phyloP scores from a whole-genome alignment of 2,888 invertebrate species.

The Emesis furor region DNA sequence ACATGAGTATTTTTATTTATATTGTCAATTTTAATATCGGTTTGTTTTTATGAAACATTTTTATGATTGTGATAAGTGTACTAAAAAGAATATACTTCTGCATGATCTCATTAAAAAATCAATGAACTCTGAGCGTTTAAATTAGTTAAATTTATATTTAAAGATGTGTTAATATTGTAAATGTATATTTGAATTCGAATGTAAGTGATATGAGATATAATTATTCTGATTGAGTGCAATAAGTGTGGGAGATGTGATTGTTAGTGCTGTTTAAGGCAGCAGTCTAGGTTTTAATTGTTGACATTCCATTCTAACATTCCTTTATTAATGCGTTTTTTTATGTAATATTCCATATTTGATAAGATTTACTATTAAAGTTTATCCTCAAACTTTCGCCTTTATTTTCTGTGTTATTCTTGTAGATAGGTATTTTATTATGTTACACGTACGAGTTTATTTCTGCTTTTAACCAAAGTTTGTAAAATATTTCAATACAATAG shows the following conservation, averaged over 20 bases:
- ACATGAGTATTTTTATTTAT: not conserved
- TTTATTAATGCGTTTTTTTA: constrained; percentile 79
- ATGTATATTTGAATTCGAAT: constrained; percentile 88
- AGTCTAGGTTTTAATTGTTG: constrained; percentile 60
- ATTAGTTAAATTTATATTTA: constrained; percentile 91
- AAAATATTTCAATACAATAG: constrained; percentile 91
- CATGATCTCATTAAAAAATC: constrained; percentile 27
- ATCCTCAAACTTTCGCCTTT: constrained; percentile 75
- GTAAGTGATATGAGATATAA: constrained; percentile 88
- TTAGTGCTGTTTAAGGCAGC: constrained; percentile 84
- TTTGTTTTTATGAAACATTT: not conserved
- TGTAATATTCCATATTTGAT: constrained; percentile 76
- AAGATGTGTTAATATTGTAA: constrained; percentile 91
- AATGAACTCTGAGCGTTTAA: constrained; percentile 45
- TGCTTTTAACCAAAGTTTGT: constrained; percentile 92
- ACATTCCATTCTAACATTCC: constrained; percentile 88
- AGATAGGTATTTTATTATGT: constrained; percentile 83
- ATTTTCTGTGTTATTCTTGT: constrained; percentile 82
- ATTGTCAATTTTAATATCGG: not conserved
- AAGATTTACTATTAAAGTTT: constrained; percentile 73
- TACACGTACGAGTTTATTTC: constrained; percentile 88
- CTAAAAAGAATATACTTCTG: constrained; percentile 24
- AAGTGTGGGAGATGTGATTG: constrained; percentile 90
- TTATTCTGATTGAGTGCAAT: constrained; percentile 91
- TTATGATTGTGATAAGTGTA: constrained; percentile 15